Evolutionary conservation across 2,888 invertebrate species (phyloP).

Genomic region (Drosophila nr. fundita): DNA sequence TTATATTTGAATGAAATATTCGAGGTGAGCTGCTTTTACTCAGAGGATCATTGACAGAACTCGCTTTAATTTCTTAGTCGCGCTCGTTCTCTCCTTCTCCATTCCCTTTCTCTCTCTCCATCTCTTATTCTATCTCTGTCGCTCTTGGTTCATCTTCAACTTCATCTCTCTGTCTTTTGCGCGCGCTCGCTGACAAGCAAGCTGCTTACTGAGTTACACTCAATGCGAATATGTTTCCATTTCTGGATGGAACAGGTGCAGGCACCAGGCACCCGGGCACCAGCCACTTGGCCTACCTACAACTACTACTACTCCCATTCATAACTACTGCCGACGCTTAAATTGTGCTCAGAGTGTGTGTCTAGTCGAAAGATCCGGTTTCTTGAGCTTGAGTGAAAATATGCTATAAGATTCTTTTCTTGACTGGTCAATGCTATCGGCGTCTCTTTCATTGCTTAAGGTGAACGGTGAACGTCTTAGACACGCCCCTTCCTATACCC

Average conservation of each 20-base stretch:
- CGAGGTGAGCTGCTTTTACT: slow-evolving; percentile 44
- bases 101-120: background rate
- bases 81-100: slow-evolving; percentile 3
- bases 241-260: slow-evolving; percentile 58
- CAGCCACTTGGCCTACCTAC: slow-evolving; percentile 45
- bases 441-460: slow-evolving; percentile 37
- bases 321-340: slow-evolving; percentile 46
- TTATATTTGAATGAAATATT: slow-evolving; percentile 52
- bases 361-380: slow-evolving; percentile 51
- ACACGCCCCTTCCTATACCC: slow-evolving; percentile 42
- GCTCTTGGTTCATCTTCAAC: background rate
- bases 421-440: slow-evolving; percentile 32
- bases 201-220: slow-evolving; percentile 45
- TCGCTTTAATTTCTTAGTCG: slow-evolving; percentile 20
- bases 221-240: slow-evolving; percentile 38
- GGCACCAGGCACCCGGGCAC: slow-evolving; percentile 12
- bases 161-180: slow-evolving; percentile 3
- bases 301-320: slow-evolving; percentile 58
- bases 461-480: slow-evolving; percentile 21
- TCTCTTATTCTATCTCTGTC: background rate
- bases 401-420: slow-evolving; percentile 41
- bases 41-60: slow-evolving; percentile 54
- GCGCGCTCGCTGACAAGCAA: slow-evolving; percentile 13
- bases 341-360: slow-evolving; percentile 40
- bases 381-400: slow-evolving; percentile 51